Conservation (phyloP, 2,113 vertebrate species). For the Orycteropus afer region DNA sequence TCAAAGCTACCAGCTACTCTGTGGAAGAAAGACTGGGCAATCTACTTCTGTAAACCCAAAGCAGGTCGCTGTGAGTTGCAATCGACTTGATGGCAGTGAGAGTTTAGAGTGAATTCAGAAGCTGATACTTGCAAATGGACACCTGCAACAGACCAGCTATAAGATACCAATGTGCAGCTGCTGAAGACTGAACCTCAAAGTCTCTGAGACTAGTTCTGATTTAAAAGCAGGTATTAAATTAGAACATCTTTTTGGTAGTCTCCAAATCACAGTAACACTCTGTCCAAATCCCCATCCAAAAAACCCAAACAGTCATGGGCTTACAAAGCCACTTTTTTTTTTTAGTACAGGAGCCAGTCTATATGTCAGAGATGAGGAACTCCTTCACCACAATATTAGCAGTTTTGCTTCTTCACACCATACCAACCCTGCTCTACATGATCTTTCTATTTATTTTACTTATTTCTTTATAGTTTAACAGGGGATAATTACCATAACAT, state of each 20-base stretch:
- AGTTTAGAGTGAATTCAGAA: background rate
- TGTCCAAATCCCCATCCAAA: background rate
- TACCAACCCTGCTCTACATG: slow-evolving; percentile 45
- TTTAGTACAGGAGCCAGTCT: background rate
- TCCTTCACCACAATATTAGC: background rate
- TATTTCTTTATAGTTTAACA: background rate
- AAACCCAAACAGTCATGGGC: background rate
- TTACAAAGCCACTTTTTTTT: background rate
- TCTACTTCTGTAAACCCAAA: too few species aligned
- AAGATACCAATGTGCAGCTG: background rate
- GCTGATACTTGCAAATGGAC: background rate
- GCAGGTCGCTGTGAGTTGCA: too few species aligned
- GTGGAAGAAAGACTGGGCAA: too few species aligned
- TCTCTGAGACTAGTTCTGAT: background rate
- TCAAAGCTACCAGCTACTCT: too few species aligned
- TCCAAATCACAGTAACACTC: background rate
- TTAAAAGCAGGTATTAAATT: background rate
- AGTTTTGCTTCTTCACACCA: slow-evolving; percentile 42
- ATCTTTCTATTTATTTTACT: slow-evolving; percentile 43
- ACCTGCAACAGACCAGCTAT: background rate
- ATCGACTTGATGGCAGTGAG: too few species aligned
- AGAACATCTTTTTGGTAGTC: background rate
- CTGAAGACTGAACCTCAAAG: background rate
- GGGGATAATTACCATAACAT: background rate
- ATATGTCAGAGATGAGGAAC: background rate